Conservation (phyloP, 2,888 invertebrate species). For the Amphipyra berbera region DNA sequence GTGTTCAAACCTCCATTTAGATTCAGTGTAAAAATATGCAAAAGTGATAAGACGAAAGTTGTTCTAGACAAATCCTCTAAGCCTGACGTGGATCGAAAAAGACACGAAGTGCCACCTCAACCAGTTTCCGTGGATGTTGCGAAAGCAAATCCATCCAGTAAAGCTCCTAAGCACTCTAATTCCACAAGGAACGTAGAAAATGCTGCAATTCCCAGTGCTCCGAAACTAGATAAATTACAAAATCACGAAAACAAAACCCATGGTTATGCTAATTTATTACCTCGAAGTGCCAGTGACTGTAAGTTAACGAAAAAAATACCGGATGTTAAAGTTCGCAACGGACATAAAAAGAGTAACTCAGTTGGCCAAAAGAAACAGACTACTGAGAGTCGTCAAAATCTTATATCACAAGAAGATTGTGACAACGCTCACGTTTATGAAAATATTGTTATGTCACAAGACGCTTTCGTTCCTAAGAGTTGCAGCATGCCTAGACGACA, state of each 20-base stretch:
- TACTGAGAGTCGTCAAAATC: conserved; percentile 86
- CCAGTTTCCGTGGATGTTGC: conserved; percentile 70
- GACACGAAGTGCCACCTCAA: conserved; percentile 71
- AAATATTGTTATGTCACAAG: conserved; percentile 77
- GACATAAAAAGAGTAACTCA: conserved; percentile 86
- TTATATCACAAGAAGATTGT: conserved; percentile 81
- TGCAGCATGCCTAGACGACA: conserved; percentile 87
- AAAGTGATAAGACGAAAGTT: conserved; percentile 92
- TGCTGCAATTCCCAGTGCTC: conserved; percentile 57
- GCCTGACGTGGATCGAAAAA: conserved; percentile 83
- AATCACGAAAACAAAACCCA: conserved; percentile 69
- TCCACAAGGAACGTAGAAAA: conserved; percentile 69
- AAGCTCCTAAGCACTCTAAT: conserved; percentile 75
- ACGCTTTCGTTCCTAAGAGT: conserved; percentile 80
- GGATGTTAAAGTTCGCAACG: conserved; percentile 72
- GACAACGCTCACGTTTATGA: conserved; percentile 85
- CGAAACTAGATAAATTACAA: conserved; percentile 71
- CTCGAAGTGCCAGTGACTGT: conserved; percentile 85
- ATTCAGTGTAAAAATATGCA: conserved; percentile 94
- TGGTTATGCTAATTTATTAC: conserved; percentile 83
- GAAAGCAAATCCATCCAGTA: conserved; percentile 73
- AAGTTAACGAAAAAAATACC: conserved; percentile 77
- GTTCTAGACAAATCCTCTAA: conserved; percentile 90
- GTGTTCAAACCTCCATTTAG: conserved; percentile 97
- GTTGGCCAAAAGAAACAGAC: conserved; percentile 84